Conservation (phyloP, 1,140 invertebrate species). For the Meloidogyne exigua region DNA sequence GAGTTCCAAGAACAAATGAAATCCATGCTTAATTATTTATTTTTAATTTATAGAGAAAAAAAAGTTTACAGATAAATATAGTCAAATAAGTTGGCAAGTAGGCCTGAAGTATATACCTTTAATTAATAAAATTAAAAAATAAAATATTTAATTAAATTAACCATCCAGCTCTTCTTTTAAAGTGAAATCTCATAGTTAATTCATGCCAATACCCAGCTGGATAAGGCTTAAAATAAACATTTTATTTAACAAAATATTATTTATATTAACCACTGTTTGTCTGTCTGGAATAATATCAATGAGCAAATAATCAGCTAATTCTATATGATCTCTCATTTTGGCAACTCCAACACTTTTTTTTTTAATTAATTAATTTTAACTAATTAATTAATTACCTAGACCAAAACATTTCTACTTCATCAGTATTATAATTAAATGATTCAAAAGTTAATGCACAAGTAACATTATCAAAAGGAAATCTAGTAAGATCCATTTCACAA, state of each 20-base stretch:
- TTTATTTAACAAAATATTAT: constrained; percentile 9
- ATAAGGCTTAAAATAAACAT: constrained; percentile 49
- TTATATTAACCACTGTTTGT: constrained; percentile 48
- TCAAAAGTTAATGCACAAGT: constrained; percentile 63
- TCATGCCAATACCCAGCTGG: constrained; percentile 63
- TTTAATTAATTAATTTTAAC: constrained; percentile 29
- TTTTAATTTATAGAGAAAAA: constrained; percentile 25
- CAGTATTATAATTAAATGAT: constrained; percentile 63
- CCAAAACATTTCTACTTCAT: constrained; percentile 46
- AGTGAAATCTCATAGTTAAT: constrained; percentile 61
- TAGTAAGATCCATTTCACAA: constrained; percentile 52
- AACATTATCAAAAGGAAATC: constrained; percentile 63
- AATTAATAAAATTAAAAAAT: neutral
- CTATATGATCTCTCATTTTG: constrained; percentile 63
- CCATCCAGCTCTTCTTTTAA: constrained; percentile 62
- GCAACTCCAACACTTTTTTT: constrained; percentile 56
- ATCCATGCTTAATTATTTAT: constrained; percentile 56
- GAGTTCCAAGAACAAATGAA: constrained; percentile 60
- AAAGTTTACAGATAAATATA: constrained; percentile 60
- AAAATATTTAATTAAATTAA: constrained; percentile 26
- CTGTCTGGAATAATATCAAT: constrained; percentile 50
- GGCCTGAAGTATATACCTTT: constrained; percentile 55
- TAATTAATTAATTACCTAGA: neutral
- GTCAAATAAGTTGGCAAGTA: constrained; percentile 63
- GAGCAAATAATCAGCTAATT: constrained; percentile 62